Evolutionary conservation across 2,888 invertebrate genomes (phyloP).

Genomic region (Caradrina kadenii): DNA sequence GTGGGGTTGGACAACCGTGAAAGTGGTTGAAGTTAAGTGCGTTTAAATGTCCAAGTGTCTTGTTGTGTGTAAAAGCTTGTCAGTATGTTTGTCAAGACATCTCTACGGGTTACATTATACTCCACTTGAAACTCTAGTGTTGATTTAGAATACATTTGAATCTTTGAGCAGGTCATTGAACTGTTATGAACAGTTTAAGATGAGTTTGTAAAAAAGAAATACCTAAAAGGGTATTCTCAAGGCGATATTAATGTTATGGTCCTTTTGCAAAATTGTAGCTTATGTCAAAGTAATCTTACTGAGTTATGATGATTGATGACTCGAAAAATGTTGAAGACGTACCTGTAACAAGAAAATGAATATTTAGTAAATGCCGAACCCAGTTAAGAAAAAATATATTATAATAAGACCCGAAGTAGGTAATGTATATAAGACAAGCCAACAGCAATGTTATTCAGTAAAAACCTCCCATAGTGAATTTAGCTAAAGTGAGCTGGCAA

Average conservation of each 20-base stretch:
- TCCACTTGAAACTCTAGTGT: slow-evolving; percentile 49
- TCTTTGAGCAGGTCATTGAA: slow-evolving; percentile 46
- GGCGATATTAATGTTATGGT: neutral
- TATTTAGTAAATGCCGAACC: slow-evolving; percentile 19
- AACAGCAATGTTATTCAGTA: no score
- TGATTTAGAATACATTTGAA: slow-evolving; percentile 49
- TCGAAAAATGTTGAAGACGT: slow-evolving; percentile 54
- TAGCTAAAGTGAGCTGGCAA: no score
- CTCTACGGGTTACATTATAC: slow-evolving; percentile 28
- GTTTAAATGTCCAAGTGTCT: slow-evolving; percentile 45
- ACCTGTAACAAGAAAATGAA: slow-evolving; percentile 67
- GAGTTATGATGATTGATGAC: slow-evolving; percentile 17
- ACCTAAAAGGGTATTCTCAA: neutral
- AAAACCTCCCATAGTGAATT: no score
- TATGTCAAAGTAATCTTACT: slow-evolving; percentile 34
- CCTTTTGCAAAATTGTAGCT: slow-evolving; percentile 3
- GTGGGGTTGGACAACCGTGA: slow-evolving; percentile 58
- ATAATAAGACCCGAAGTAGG: no score
- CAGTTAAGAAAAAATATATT: slow-evolving; percentile 2
- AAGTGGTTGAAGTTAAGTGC: slow-evolving; percentile 46
- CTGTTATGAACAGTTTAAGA: slow-evolving; percentile 29
- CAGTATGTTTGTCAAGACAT: slow-evolving; percentile 39
- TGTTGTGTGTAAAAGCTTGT: slow-evolving; percentile 23
- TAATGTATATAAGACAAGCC: no score
- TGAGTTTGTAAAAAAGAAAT: neutral